These are phyloP conservation scores for Chaetodon trifasciatus DNA, from an alignment of 2,797 vertebrate species.

Conservation along the genomic window DNA sequence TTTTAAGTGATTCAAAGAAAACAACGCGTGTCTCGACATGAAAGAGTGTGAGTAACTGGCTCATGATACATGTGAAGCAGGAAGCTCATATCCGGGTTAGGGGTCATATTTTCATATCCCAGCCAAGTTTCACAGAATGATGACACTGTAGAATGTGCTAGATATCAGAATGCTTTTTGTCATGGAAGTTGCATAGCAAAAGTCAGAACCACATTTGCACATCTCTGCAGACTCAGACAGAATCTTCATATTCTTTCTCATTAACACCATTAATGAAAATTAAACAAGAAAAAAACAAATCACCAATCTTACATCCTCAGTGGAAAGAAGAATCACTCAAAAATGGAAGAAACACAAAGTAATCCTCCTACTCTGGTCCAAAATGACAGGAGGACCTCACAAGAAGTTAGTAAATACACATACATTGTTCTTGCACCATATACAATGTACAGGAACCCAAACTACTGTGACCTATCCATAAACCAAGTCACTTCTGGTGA, in stretches of 20 bases:
- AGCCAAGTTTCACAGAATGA: neutral
- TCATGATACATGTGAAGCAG: neutral
- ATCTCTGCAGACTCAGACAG: neutral
- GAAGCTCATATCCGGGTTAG: neutral
- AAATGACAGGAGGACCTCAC: neutral
- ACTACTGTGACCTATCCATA: neutral
- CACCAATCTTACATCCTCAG: neutral
- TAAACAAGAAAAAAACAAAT: neutral
- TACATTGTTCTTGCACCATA: neutral
- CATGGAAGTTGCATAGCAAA: neutral
- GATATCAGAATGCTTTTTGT: neutral
- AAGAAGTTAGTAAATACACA: neutral
- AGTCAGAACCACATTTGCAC: neutral
- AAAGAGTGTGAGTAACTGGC: neutral
- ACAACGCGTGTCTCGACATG: neutral
- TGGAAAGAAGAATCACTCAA: neutral
- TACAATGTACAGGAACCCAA: neutral
- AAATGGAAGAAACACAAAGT: neutral
- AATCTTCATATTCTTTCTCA: neutral
- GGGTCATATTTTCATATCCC: neutral
- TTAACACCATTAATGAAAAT: neutral
- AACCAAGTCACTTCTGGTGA: neutral
- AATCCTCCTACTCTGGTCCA: neutral
- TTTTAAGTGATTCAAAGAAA: neutral
- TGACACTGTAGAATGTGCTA: constrained; percentile 5